Conservation (phyloP, 2,797 vertebrate species). For the Pelodytes ibericus region DNA sequence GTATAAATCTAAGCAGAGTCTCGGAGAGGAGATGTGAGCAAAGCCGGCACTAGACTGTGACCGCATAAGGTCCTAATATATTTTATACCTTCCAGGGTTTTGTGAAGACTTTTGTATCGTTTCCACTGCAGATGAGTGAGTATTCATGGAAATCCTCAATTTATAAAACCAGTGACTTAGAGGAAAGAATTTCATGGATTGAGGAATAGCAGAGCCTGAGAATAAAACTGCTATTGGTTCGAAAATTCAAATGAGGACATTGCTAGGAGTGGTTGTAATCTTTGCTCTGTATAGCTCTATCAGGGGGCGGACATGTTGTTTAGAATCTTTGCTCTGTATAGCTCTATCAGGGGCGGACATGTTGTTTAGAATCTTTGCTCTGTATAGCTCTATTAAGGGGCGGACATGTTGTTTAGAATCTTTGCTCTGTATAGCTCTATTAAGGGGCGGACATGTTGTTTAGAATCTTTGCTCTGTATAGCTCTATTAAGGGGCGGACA, state of each 20-base stretch:
- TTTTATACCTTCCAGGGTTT: constrained; percentile 46
- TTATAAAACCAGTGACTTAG: constrained; percentile 42
- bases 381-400: no score
- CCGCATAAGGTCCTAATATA: constrained; percentile 54
- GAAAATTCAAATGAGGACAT: not conserved
- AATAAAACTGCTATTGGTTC: not conserved
- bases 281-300: no score
- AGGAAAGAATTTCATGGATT: constrained; percentile 20
- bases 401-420: no score
- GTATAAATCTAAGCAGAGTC: constrained; percentile 25
- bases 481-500: no score
- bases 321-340: no score
- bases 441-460: no score
- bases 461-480: no score
- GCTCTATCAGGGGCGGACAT: no score
- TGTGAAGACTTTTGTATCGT: constrained; percentile 46
- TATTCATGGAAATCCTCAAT: constrained; percentile 33
- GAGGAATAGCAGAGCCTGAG: not conserved
- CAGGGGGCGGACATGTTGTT: no score
- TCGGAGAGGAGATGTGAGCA: constrained; percentile 28
- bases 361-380: no score
- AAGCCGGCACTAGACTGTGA: constrained; percentile 47
- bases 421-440: no score
- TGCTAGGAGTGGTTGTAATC: no score
- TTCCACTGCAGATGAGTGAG: constrained; percentile 45